Evolutionary conservation across 2,888 invertebrate genomes (phyloP), one percentile per base, ranked within the genome.

Genomic region (Alentia gelatinosa): DNA sequence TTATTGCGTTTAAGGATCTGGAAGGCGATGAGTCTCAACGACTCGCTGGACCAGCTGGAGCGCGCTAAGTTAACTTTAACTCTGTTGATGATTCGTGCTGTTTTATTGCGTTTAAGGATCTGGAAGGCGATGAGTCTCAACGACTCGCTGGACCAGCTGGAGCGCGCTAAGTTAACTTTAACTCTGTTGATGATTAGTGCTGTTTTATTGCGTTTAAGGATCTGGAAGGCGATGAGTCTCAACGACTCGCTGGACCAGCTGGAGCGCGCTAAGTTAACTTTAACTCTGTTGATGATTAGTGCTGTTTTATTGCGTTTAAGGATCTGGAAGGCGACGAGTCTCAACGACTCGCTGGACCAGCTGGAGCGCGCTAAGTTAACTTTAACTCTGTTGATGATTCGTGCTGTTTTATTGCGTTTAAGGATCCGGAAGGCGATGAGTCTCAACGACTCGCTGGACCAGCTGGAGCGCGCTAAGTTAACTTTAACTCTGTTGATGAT

Each of bases 391-490:
- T n/a, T n/a, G n/a, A n/a, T n/a, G n/a, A n/a, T n/a, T n/a, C n/a
- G n/a, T n/a, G n/a, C n/a, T n/a, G n/a, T n/a, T n/a, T n/a, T n/a
- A n/a, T 47, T 47, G 9, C 47, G 37, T 92, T 89, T 33, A 91
- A 98, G 98, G 94, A 99, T 99, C 94, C 99, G 99, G 99, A 99
- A 99, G 95, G 98, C 99, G 94, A 98, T 99, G 98, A 98, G 98
- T 50, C 96, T 99, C 35, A 98, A 99, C 96, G 99, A 99, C 96
- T 98, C 98, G 90, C 96, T 99, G 89, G 97, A 97, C 35, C 98
- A 98, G 91, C 97, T 98, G 4, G 98, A 99, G 95, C 97, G 99
- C 42, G 98, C 99, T 0, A 98, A 99, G 96, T 96, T 99, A 26
- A 99, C 99, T n/a, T n/a, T n/a, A n/a, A n/a, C n/a, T n/a, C n/a